Percentiles rank a stretch among this genome's conserved stretches.
phyloP scores from a whole-genome alignment of 1,140 invertebrate species.

The Patella vulgata region DNA sequence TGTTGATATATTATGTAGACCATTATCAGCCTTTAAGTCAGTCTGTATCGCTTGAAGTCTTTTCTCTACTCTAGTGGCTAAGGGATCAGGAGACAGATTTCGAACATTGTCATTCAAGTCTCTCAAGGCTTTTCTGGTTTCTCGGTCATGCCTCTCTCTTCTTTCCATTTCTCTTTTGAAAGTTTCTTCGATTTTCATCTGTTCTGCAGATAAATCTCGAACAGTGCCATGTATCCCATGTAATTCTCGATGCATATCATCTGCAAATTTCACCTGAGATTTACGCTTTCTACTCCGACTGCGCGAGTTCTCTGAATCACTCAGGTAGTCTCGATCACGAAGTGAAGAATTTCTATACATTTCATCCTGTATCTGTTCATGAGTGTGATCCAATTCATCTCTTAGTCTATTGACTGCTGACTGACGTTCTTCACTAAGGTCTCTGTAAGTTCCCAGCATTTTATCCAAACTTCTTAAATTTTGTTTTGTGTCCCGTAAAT shows the following conservation, averaged over 20 bases:
- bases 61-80: constrained; percentile 38
- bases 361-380: background rate
- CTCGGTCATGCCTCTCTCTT: constrained; percentile 55
- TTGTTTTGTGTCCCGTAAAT: constrained; percentile 46
- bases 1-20: constrained; percentile 30
- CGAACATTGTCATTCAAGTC: constrained; percentile 46
- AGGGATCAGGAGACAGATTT: constrained; percentile 39
- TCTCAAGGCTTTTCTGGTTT: constrained; percentile 44
- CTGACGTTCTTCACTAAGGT: constrained; percentile 48
- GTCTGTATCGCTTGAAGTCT: constrained; percentile 33
- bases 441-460: constrained; percentile 56
- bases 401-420: constrained; percentile 55
- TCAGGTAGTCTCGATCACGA: background rate
- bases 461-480: constrained; percentile 57
- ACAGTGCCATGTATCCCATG: constrained; percentile 59
- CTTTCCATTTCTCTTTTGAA: constrained; percentile 57
- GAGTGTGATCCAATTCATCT: background rate
- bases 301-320: background rate
- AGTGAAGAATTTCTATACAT: background rate
- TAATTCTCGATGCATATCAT: constrained; percentile 62
- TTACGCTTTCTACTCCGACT: constrained; percentile 37
- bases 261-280: constrained; percentile 60
- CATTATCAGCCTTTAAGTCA: constrained; percentile 35
- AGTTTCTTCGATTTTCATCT: constrained; percentile 54
- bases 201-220: constrained; percentile 58